Evolutionary conservation across 1,140 invertebrate species (phyloP), one percentile per base, ranked within the genome.

Genomic region (Hormaphis cornu): DNA sequence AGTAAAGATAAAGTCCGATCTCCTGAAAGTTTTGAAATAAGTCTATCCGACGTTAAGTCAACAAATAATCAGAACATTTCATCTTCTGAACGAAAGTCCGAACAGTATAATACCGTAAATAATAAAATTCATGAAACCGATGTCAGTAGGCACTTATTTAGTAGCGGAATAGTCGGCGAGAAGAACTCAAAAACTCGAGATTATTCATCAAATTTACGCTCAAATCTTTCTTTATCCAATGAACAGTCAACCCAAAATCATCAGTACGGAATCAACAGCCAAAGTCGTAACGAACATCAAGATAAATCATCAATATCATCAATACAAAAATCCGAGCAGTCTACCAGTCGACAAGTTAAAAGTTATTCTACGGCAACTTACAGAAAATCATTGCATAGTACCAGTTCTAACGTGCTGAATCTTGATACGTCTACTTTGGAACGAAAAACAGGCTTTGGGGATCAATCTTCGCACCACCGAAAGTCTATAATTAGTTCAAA

Each of bases 401-500:
- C 61, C 14, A 66, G 42, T 22, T 66, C 61, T 0, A 66, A 66
- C 14, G 61, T 66, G 14, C 12, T 66, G 12, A 66, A 66, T 14
- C 16, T 66, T 8, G 61, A 50, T 35, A 0, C 69, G 40, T n/a
- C 40, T 28, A 10, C 3, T 12, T 14, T n/a, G 58, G 44, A 66
- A 7, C 3, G 59, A 1, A 61, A 46, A 20, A 61, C 16, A 0
- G 5, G 7, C 40, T 46, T 30, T 10, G n/a, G 4, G 16, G 37
- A 37, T 30, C 54, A 52, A 12, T 26, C 22, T 18, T 40, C 52
- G 6, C 73, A 76, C 73, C 87, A 88, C 73, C 81, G 87, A 14
- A 86, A 86, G 72, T 90, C 84, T 48, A 81, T 89, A 24, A 84
- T 91, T 54, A 84, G 86, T 1, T 79, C 79, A 0, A 86, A 87